Percentiles rank a stretch among this genome's conserved stretches.
These are phyloP conservation scores for Drosophila nr. fundita DNA, from an alignment of 2,888 invertebrate genomes.

Conservation along the genomic window DNA sequence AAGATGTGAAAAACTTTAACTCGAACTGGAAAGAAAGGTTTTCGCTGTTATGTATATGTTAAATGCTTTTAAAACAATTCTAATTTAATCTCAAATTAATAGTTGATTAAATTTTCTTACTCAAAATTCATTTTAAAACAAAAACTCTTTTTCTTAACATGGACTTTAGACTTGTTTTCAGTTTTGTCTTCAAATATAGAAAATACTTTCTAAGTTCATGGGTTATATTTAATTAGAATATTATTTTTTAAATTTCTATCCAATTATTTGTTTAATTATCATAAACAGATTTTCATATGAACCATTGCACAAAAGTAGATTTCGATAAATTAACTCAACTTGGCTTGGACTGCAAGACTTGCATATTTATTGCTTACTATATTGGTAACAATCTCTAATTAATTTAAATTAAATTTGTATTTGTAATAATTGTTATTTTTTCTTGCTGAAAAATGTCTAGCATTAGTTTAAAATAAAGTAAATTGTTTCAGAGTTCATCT, in stretches of 20 bases:
- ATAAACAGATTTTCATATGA: too few species aligned
- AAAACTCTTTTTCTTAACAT: neutral
- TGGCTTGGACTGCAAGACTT: too few species aligned
- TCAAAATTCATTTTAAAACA: neutral
- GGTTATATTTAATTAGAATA: too few species aligned
- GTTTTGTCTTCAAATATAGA: neutral
- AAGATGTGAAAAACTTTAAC: constrained; percentile 1
- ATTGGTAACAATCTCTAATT: neutral
- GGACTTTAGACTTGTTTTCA: neutral
- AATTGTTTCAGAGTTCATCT: neutral
- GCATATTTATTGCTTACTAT: too few species aligned
- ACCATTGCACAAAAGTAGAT: too few species aligned
- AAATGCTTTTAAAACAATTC: neutral
- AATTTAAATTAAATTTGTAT: too few species aligned
- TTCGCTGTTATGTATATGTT: neutral
- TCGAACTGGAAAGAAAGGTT: neutral
- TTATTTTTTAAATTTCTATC: too few species aligned
- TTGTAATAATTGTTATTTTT: too few species aligned
- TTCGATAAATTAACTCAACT: too few species aligned
- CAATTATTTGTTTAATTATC: too few species aligned
- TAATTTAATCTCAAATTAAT: neutral
- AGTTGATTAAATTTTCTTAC: neutral
- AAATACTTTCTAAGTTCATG: neutral
- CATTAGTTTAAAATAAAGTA: neutral
- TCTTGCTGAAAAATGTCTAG: neutral